phyloP scores from a whole-genome alignment of 1,140 invertebrate genomes.

The Caerostris extrusa region DNA sequence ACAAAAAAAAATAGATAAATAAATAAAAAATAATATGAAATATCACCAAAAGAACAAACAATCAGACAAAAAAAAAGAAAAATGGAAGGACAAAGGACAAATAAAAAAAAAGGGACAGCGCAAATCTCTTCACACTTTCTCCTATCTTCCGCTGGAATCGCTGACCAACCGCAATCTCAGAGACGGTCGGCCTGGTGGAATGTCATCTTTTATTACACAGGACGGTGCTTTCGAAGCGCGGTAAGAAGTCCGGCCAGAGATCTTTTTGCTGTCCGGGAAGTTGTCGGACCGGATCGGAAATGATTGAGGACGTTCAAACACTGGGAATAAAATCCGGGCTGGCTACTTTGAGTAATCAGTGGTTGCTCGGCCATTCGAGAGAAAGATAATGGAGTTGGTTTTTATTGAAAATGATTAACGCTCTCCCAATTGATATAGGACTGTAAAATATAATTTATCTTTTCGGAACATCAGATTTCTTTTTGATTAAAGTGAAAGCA shows the following conservation, averaged over 20 bases:
- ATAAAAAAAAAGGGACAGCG: not conserved
- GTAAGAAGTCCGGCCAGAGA: conserved; percentile 24
- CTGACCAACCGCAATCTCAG: conserved; percentile 42
- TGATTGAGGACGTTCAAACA: conserved; percentile 24
- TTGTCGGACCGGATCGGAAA: conserved; percentile 24
- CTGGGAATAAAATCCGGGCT: not conserved
- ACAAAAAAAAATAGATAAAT: not conserved
- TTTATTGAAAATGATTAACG: conserved; percentile 32
- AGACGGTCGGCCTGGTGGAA: conserved; percentile 12
- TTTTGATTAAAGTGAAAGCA: too few relatives aligned
- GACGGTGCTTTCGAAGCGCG: not conserved
- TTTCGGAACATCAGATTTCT: too few relatives aligned
- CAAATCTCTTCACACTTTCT: conserved; percentile 51
- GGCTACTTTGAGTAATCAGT: conserved; percentile 9
- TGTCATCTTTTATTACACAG: conserved; percentile 62
- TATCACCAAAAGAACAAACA: conserved; percentile 31
- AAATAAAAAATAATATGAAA: not conserved
- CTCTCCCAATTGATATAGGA: not conserved
- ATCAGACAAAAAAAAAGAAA: not conserved
- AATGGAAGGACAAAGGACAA: not conserved
- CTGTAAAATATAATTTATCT: too few relatives aligned
- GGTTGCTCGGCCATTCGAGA: not conserved
- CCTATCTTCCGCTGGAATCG: conserved; percentile 23
- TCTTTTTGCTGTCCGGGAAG: conserved; percentile 14
- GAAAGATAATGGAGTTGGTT: not conserved